Conservation (phyloP, 2,888 invertebrate genomes). For the Noctuana brunneofusca region DNA sequence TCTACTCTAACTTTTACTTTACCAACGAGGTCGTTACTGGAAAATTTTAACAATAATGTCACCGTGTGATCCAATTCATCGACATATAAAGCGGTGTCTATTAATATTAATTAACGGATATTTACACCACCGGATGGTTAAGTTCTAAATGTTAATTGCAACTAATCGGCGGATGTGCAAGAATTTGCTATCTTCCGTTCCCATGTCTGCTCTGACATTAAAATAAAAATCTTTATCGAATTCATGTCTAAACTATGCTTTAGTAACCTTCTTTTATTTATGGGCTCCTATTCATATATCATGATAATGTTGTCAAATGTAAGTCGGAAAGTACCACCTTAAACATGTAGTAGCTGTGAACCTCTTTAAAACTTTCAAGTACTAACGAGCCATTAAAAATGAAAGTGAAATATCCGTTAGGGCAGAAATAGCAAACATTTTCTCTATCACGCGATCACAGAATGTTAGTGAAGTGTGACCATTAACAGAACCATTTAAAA, state of each 20-base stretch:
- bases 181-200: conserved; percentile 12
- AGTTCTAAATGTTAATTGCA: not conserved
- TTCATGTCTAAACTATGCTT: too few relatives aligned
- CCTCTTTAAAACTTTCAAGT: conserved; percentile 25
- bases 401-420: conserved; percentile 27
- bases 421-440: conserved; percentile 11
- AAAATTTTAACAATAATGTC: conserved; percentile 29
- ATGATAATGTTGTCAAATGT: too few relatives aligned
- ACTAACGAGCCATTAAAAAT: conserved; percentile 25
- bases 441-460: conserved; percentile 17
- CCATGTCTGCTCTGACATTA: not conserved
- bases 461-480: conserved; percentile 1
- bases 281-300: not conserved
- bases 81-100: conserved; percentile 19
- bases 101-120: conserved; percentile 25
- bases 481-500: not conserved
- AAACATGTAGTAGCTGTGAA: conserved; percentile 8
- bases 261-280: too few relatives aligned
- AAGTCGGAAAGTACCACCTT: not conserved
- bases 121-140: conserved; percentile 26
- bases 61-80: conserved; percentile 29
- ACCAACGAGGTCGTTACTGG: conserved; percentile 22
- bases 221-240: not conserved
- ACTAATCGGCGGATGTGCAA: conserved; percentile 11
- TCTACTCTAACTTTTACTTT: conserved; percentile 17